These are phyloP conservation scores for Brachyhypopomus occidentalis DNA, from an alignment of 2,113 vertebrate species.

Conservation along the genomic window DNA sequence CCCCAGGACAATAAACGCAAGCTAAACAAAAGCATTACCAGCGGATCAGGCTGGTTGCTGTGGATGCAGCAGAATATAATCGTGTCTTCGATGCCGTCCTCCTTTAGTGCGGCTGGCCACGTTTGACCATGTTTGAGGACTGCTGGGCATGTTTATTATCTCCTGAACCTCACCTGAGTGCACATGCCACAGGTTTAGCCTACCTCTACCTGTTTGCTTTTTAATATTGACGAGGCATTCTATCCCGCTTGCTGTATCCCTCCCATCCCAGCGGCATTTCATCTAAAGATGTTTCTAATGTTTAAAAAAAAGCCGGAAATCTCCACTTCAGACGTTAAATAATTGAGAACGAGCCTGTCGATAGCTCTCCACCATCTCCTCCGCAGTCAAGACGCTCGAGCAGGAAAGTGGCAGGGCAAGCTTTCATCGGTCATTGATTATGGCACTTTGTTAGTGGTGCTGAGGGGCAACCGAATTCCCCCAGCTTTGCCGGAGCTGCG, in stretches of 20 bases:
- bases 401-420: slow-evolving; percentile 45
- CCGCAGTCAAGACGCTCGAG: not conserved
- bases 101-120: slow-evolving; percentile 39
- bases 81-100: slow-evolving; percentile 57
- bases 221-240: not conserved
- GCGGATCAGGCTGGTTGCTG: slow-evolving; percentile 23
- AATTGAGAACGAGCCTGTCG: slow-evolving; percentile 56
- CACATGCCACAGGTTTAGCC: not conserved
- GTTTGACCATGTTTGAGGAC: not conserved
- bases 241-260: no score
- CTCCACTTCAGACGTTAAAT: slow-evolving; percentile 55
- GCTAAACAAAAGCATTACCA: slow-evolving; percentile 52
- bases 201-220: no score
- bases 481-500: slow-evolving; percentile 24
- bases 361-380: slow-evolving; percentile 33
- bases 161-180: not conserved
- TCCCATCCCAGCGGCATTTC: not conserved
- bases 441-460: slow-evolving; percentile 32
- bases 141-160: no score
- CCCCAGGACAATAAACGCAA: slow-evolving; percentile 43
- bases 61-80: slow-evolving; percentile 62
- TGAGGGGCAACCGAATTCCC: slow-evolving; percentile 28
- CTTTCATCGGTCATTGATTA: slow-evolving; percentile 58
- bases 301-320: slow-evolving; percentile 54
- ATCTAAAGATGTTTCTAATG: slow-evolving; percentile 46